phyloP scores from a whole-genome alignment of 2,797 vertebrate species.

The Meriones psammophilus region DNA sequence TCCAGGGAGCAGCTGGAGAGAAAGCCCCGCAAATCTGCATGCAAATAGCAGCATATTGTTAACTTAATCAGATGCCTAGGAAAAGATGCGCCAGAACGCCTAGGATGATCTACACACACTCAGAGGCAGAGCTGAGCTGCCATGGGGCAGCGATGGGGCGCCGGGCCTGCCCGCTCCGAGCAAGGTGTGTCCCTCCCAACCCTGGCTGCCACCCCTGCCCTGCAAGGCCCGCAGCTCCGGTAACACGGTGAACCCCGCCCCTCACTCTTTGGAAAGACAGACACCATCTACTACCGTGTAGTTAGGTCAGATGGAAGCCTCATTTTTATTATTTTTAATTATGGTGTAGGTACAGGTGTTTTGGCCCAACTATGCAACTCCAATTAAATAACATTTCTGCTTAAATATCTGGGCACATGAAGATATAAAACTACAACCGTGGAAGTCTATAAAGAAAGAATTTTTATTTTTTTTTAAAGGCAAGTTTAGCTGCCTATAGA shows the following conservation, averaged over 20 bases:
- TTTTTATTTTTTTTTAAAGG: constrained; percentile 66
- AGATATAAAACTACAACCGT: constrained; percentile 84
- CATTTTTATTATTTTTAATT: constrained; percentile 82
- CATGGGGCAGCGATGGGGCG: constrained; percentile 88
- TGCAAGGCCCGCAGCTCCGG: not conserved
- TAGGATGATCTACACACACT: constrained; percentile 89
- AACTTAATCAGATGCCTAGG: constrained; percentile 99
- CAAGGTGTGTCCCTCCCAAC: constrained; percentile 66
- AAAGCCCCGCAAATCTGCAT: constrained; percentile 98
- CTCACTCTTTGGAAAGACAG: constrained; percentile 80
- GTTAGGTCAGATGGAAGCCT: constrained; percentile 83
- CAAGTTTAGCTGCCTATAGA: constrained; percentile 73
- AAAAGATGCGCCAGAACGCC: constrained; percentile 91
- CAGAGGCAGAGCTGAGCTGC: constrained; percentile 85
- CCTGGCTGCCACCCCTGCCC: constrained; percentile 77
- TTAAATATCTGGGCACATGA: constrained; percentile 85
- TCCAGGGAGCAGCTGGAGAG: constrained; percentile 95
- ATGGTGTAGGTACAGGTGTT: constrained; percentile 84
- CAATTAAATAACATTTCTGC: constrained; percentile 89
- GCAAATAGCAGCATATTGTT: constrained; percentile 99
- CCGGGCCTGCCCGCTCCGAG: constrained; percentile 71
- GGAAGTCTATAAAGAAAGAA: constrained; percentile 76
- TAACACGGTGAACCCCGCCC: constrained; percentile 66
- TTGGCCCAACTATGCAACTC: constrained; percentile 86
- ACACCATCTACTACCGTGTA: constrained; percentile 80